Percentiles rank a stretch among this genome's conserved stretches.
phyloP scores from a whole-genome alignment of 2,888 invertebrate species.

The Dasysyrphus albostriatus region DNA sequence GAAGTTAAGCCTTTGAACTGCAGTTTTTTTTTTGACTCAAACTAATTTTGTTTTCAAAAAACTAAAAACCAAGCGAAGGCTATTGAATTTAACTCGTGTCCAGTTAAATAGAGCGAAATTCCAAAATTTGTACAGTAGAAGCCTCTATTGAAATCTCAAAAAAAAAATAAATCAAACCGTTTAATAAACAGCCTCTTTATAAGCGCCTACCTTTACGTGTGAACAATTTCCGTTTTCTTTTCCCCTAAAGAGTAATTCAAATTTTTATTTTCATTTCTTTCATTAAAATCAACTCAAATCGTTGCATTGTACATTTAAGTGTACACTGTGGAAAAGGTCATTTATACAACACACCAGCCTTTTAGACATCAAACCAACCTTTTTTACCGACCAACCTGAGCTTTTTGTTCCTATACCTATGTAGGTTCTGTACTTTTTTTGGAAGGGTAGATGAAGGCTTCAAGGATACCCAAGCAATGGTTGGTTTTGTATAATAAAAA shows the following conservation, averaged over 20 bases:
- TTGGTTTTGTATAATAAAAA: conserved; percentile 62
- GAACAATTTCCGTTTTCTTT: conserved; percentile 65
- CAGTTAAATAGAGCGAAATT: conserved; percentile 44
- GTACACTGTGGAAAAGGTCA: conserved; percentile 50
- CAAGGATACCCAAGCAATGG: conserved; percentile 22
- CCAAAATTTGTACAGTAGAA: neutral
- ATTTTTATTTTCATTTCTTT: conserved; percentile 39
- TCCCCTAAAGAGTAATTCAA: conserved; percentile 45
- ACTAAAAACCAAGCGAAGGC: neutral
- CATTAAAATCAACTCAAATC: conserved; percentile 61
- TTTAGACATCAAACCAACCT: conserved; percentile 18
- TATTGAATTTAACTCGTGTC: conserved; percentile 5
- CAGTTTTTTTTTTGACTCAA: neutral
- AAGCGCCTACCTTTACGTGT: conserved; percentile 62
- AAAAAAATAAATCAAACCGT: neutral
- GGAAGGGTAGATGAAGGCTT: conserved; percentile 11
- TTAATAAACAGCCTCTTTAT: conserved; percentile 39
- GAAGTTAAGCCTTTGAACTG: neutral
- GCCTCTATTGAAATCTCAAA: conserved; percentile 18
- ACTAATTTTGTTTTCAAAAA: neutral
- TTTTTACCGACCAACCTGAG: conserved; percentile 3
- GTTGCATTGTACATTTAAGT: conserved; percentile 56
- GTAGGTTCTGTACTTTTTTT: neutral
- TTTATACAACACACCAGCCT: conserved; percentile 34
- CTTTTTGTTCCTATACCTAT: neutral